phyloP scores from a whole-genome alignment of 2,113 vertebrate species.

The Megalops atlanticus region DNA sequence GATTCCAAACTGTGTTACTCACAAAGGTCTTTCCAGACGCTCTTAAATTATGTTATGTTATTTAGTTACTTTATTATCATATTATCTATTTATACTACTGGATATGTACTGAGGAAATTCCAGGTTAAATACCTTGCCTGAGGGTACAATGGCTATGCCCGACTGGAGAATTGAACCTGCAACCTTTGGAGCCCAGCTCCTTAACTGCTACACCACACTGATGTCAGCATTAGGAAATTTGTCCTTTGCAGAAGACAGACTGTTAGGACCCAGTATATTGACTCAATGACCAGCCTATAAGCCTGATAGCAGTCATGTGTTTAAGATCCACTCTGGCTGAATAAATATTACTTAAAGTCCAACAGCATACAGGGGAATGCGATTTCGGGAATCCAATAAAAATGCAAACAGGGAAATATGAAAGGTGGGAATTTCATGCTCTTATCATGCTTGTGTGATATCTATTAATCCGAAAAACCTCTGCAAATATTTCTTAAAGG shows the following conservation, averaged over 20 bases:
- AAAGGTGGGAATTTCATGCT: neutral
- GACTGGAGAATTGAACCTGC: no score
- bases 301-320: no score
- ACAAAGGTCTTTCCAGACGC: neutral
- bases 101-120: no score
- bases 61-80: neutral
- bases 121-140: no score
- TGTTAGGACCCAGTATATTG: neutral
- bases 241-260: neutral
- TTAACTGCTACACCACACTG: no score
- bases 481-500: slow-evolving; percentile 40
- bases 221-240: neutral
- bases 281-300: neutral
- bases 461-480: slow-evolving; percentile 6
- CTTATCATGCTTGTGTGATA: neutral
- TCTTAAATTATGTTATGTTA: neutral
- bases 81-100: neutral
- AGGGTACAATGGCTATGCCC: no score
- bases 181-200: no score
- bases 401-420: neutral
- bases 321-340: no score
- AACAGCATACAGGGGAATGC: neutral
- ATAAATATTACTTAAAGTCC: neutral
- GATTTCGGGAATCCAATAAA: neutral
- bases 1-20: neutral